Evolutionary conservation across 1,140 invertebrate genomes (phyloP), one percentile per base, ranked within the genome.

Genomic region (Diorhabda carinulata): DNA sequence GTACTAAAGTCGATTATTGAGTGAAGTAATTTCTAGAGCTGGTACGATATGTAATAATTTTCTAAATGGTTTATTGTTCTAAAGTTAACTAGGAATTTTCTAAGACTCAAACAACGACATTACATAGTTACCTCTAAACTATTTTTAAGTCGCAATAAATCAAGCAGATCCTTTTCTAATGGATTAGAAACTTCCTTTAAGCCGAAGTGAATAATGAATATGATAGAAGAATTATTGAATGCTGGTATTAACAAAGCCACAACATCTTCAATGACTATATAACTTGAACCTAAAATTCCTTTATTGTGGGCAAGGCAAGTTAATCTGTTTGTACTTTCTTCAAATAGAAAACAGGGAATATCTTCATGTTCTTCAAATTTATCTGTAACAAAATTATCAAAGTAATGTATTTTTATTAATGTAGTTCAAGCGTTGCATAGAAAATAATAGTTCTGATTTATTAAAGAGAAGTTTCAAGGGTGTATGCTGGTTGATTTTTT

Each of bases 351-450:
- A 70, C 84, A 85, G 3, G 79, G 76, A 5, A 83, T 72, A 44
- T 83, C 82, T 64, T 83, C 73, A 42, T 83, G 81, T 43, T 80
- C 73, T 62, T 81, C 78, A 70, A 86, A 86, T 2, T 80, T 77
- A 47, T 80, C 76, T 64, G 43, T 5, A 61, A 57, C 25, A 61
- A n/a, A 25, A 47, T 45, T 65, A n/a, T 42, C 7, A 3, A 45
- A 5, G 25, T 25, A 25, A 25, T 25, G 25, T 25, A 25, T 25
- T 25, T 25, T 25, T 25, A 25, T 25, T 25, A 25, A 25, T 25
- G 25, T 25, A 25, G 25, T 25, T 25, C 25, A 25, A 25, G 25
- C 25, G 25, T 25, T 25, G 25, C 25, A 25, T 25, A 25, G 25
- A 25, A 25, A 25, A 25, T 25, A 25, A 25, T 25, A 25, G 1